Evolutionary conservation across 1,140 invertebrate species (phyloP), one percentile per base, ranked within the genome.

Genomic region (Hermetia illucens): DNA sequence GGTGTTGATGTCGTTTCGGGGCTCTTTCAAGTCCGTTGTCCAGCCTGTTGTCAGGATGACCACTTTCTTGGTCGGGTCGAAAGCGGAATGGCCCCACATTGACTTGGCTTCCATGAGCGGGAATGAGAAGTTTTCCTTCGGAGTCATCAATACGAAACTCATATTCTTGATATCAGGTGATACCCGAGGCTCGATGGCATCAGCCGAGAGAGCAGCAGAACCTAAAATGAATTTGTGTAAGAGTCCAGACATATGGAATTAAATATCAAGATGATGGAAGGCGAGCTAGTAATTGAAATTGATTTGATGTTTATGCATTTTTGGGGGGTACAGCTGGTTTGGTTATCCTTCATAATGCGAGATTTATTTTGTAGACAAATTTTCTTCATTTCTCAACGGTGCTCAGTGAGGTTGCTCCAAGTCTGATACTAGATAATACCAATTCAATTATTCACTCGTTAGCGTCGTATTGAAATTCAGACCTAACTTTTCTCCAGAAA

Each of bases 21-120:
- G 16, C 1, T 48, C 52, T 36, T 58, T 58, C 3, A 59, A 40
- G 2, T 42, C 53, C 3, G 52, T 56, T 4, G 52, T 59, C 56
- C 56, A 59, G 2, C 56, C 56, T 5, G 56, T 53, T 15, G 52
- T 53, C 36, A 59, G 36, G 6, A 59, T 52, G 31, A 59, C 53
- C 1, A 58, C 51, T 20, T 48, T 47, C 33, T 59, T 59, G 6
- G 19, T 46, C 4, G 40, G 21, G 48, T 58, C 49, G 2, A 59
- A 59, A 2, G 41, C 21, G 2, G 46, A 43, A 29, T 52, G 53
- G 3, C 17, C 18, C 56, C 53, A 58, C 43, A 59, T 48, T 3
- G 24, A 30, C 32, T 51, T 42, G 0, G 56, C 42, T 3, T 45
- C 34, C 5, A 54, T 31, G 0, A 59, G 18, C 0, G 52, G 47